phyloP scores from a whole-genome alignment of 2,888 invertebrate species.

The Limulus polyphemus region DNA sequence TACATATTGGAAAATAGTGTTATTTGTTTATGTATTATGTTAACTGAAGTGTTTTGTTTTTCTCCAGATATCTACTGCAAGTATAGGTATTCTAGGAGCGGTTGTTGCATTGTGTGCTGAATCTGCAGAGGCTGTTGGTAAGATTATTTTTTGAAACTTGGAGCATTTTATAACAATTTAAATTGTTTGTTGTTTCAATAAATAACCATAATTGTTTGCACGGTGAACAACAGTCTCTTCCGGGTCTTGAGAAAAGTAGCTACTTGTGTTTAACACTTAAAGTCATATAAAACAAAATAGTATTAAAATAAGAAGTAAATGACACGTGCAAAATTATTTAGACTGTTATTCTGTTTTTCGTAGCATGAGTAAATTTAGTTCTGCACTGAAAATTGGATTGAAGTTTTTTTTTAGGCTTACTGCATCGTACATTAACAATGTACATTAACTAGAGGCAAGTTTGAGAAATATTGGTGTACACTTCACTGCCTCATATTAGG shows the following conservation, averaged over 20 bases:
- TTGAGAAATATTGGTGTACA: no score
- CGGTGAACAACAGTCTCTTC: no score
- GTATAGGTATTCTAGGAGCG: slow-evolving; percentile 77
- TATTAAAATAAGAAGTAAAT: neutral
- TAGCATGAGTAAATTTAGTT: no score
- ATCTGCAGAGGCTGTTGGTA: slow-evolving; percentile 62
- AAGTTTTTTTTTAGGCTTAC: no score
- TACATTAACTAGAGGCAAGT: no score
- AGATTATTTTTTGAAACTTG: slow-evolving; percentile 28
- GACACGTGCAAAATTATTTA: no score
- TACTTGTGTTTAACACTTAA: neutral
- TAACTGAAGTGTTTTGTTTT: slow-evolving; percentile 9
- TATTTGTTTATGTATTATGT: neutral
- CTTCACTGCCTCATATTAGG: no score
- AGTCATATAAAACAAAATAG: neutral
- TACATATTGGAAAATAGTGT: neutral
- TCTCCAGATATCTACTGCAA: slow-evolving; percentile 59
- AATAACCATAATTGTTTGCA: neutral
- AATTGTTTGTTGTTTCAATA: neutral
- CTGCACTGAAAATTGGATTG: no score
- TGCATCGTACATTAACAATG: no score
- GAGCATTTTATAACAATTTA: neutral
- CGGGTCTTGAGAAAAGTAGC: neutral
- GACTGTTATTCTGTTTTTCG: neutral
- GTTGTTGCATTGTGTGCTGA: slow-evolving; percentile 59